These are phyloP conservation scores for Euglossa dilemma DNA, from an alignment of 1,140 invertebrate genomes.

Conservation along the genomic window DNA sequence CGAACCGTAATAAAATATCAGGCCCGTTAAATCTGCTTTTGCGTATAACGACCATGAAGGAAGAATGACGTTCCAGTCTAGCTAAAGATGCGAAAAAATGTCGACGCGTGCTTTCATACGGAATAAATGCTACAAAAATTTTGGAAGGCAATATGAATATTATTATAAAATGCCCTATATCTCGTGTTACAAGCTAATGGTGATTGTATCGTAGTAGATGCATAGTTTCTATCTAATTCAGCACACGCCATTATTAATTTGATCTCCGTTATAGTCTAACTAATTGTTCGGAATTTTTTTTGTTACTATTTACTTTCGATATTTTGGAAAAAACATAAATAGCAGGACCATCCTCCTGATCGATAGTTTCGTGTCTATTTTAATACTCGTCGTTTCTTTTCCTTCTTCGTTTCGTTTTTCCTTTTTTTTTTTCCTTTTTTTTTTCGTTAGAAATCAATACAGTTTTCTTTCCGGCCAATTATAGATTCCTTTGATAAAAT, in stretches of 20 bases:
- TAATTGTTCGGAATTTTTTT: conserved; percentile 61
- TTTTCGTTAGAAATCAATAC: conserved; percentile 62
- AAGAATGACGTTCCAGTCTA: conserved; percentile 69
- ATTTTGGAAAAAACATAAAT: conserved; percentile 54
- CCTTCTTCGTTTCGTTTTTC: no score
- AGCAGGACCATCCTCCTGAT: conserved; percentile 32
- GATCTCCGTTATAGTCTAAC: conserved; percentile 65
- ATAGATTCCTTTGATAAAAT: conserved; percentile 43
- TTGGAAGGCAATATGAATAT: conserved; percentile 75
- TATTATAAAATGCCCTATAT: conserved; percentile 76
- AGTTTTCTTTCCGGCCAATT: conserved; percentile 53
- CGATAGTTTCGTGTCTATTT: conserved; percentile 66
- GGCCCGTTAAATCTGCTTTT: conserved; percentile 65
- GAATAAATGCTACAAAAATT: conserved; percentile 72
- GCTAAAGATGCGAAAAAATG: conserved; percentile 65
- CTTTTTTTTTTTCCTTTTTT: no score
- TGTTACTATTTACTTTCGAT: conserved; percentile 68
- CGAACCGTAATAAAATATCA: conserved; percentile 55
- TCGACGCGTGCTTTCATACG: conserved; percentile 59
- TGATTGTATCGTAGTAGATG: conserved; percentile 76
- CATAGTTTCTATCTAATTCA: conserved; percentile 72
- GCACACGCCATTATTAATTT: conserved; percentile 69
- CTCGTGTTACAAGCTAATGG: conserved; percentile 73
- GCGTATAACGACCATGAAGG: conserved; percentile 68
- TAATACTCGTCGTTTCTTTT: conserved; percentile 70